phyloP scores from a whole-genome alignment of 2,888 invertebrate species.

The Drosophila borborema region DNA sequence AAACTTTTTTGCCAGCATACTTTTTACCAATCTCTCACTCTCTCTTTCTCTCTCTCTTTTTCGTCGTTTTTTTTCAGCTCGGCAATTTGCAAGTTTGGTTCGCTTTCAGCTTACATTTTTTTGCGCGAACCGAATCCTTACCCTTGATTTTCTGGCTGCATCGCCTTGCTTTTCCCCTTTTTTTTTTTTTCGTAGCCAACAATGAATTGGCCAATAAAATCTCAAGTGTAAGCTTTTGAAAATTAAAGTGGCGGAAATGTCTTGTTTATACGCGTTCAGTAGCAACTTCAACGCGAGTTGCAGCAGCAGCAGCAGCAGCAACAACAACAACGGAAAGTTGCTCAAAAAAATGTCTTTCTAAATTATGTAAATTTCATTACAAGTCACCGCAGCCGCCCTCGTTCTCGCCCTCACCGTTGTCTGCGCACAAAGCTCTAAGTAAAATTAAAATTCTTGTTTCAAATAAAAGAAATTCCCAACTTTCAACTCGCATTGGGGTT shows the following conservation, averaged over 20 bases:
- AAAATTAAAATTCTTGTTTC: conserved; percentile 75
- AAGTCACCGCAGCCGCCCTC: conserved; percentile 46
- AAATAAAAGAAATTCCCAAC: conserved; percentile 53
- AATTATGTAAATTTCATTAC: conserved; percentile 80
- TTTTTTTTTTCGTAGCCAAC: conserved; percentile 52
- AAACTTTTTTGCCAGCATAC: conserved; percentile 12
- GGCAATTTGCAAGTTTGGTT: conserved; percentile 66
- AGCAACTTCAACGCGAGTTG: conserved; percentile 18
- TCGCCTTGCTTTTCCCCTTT: conserved; percentile 9
- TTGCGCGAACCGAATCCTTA: conserved; percentile 43
- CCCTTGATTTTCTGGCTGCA: conserved; percentile 4
- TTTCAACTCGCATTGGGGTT: conserved; percentile 39
- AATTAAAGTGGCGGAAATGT: conserved; percentile 79
- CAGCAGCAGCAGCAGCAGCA: not conserved
- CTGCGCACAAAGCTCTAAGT: conserved; percentile 60
- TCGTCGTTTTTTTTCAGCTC: conserved; percentile 21
- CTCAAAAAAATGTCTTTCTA: conserved; percentile 74
- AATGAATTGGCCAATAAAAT: conserved; percentile 82
- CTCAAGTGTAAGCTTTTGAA: conserved; percentile 79
- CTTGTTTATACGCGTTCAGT: conserved; percentile 72
- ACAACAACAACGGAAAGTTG: conserved; percentile 51
- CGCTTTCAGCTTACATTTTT: conserved; percentile 50
- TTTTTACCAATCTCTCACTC: conserved; percentile 19
- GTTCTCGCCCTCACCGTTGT: conserved; percentile 11
- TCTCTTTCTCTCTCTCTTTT: not conserved